Conservation (phyloP, 2,113 vertebrate genomes). For the human (Homo sapiens) region GRCh38 chr3:59537001-59537500, state of each 20-base stretch:
- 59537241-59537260: constrained; percentile 18
- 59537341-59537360: not conserved
- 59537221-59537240: not conserved
- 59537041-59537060: not conserved
- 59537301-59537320: not conserved
- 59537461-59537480: not conserved
- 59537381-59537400: not conserved
- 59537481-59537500: not conserved
- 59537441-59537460: not conserved
- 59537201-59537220: constrained; percentile 36
- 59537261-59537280: constrained; percentile 21
- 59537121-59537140: not conserved
- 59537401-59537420: not conserved
- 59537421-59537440: constrained; percentile 1
- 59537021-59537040: not conserved
- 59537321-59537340: not conserved
- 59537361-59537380: not conserved
- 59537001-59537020: not conserved
- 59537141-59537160: not conserved
- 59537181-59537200: constrained; percentile 38
- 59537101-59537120: not conserved
- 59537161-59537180: not conserved
- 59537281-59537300: not conserved
- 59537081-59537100: not conserved
- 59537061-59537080: not conserved